A percentile compares a stretch with the other conserved stretches of the same genome.
These are phyloP conservation scores for Hassar affinis DNA, from an alignment of 2,113 vertebrate species.

Conservation along the genomic window DNA sequence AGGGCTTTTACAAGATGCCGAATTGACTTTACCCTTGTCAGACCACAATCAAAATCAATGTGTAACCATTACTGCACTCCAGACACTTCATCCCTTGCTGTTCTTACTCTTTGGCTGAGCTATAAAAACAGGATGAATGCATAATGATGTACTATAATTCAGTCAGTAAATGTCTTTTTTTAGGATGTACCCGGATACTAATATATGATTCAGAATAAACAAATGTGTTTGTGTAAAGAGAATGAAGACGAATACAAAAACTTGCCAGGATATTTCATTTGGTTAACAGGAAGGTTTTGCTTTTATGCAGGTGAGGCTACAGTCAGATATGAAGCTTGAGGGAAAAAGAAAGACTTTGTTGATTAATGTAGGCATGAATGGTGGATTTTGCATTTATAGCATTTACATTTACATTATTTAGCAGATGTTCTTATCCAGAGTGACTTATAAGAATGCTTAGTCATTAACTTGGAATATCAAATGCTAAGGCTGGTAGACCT, in stretches of 20 bases:
- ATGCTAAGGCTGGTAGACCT: no score
- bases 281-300: neutral
- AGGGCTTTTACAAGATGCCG: neutral
- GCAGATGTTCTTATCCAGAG: no score
- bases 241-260: no score
- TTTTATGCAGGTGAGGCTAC: neutral
- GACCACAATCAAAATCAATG: neutral
- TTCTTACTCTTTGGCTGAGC: neutral
- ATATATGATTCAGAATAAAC: neutral
- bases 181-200: neutral
- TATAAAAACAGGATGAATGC: neutral
- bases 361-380: neutral
- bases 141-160: neutral
- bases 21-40: neutral
- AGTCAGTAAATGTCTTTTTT: neutral
- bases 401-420: no score
- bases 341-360: neutral
- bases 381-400: neutral
- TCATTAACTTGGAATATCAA: no score
- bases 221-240: no score
- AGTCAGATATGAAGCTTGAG: neutral
- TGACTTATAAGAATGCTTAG: no score
- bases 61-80: neutral
- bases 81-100: neutral
- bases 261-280: neutral